phyloP scores from a whole-genome alignment of 2,113 vertebrate species.

The Phylloscopus trochiloides region DNA sequence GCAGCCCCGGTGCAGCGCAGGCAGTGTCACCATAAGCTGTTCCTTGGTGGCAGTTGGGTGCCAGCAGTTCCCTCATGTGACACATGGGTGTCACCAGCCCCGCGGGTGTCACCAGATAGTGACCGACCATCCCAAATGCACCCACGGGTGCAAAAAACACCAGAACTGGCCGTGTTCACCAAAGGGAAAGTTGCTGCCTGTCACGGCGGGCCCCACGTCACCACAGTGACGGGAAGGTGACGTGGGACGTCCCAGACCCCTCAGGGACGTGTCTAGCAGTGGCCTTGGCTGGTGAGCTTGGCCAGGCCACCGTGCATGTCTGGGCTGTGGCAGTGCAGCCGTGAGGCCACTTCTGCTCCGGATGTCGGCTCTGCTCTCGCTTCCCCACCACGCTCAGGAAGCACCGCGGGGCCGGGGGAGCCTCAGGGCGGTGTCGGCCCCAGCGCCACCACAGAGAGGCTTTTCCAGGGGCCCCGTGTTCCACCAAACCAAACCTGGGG shows the following conservation, averaged over 20 bases:
- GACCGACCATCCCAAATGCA: rapidly evolving
- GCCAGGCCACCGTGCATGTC: neutral
- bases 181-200: rapidly evolving
- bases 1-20: rapidly evolving
- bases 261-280: rapidly evolving
- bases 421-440: neutral
- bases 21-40: rapidly evolving
- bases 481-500: rapidly evolving
- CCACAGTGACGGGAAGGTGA: neutral
- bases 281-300: neutral
- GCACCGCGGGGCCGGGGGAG: neutral
- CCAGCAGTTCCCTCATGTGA: neutral
- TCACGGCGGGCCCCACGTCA: neutral
- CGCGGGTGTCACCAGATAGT: rapidly evolving
- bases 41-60: neutral
- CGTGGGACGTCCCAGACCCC: rapidly evolving
- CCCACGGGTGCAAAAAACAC: rapidly evolving
- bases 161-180: rapidly evolving
- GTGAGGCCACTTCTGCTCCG: neutral
- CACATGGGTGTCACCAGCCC: neutral
- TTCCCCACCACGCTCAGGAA: slow-evolving; percentile 22
- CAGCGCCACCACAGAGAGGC: neutral
- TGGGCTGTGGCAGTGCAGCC: neutral
- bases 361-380: neutral
- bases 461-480: rapidly evolving